Conservation (phyloP, 2,797 vertebrate species). For the Choloepus didactylus region DNA sequence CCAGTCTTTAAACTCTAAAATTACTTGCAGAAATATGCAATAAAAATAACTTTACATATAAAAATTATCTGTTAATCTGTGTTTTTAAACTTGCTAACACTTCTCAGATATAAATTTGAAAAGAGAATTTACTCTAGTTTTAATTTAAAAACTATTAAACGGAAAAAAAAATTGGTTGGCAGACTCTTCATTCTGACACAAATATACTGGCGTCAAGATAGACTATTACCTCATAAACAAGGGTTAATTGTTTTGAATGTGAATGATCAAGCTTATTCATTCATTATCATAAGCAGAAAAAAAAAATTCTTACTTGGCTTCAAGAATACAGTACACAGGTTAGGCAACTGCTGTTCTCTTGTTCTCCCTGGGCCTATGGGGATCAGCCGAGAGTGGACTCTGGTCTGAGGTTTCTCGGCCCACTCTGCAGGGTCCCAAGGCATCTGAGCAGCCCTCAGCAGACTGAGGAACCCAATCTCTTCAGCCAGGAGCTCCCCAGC, state of each 20-base stretch:
- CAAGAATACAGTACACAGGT: not conserved
- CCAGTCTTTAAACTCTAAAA: slow-evolving; percentile 38
- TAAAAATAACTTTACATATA: slow-evolving; percentile 47
- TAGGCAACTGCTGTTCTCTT: not conserved
- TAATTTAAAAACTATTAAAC: not conserved
- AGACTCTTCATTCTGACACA: slow-evolving; percentile 25
- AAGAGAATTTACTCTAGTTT: not conserved
- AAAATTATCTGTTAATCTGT: slow-evolving; percentile 48
- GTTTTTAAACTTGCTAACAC: slow-evolving; percentile 39
- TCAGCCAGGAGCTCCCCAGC: not conserved
- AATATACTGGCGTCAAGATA: not conserved
- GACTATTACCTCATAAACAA: not conserved
- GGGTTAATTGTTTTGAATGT: not conserved
- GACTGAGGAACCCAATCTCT: not conserved
- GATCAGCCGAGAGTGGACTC: not conserved
- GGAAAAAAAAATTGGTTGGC: not conserved
- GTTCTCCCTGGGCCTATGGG: not conserved
- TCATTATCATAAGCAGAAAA: not conserved
- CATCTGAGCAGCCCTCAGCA: not conserved
- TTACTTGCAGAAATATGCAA: slow-evolving; percentile 20
- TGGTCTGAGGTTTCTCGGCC: not conserved
- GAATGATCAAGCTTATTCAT: not conserved
- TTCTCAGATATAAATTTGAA: slow-evolving; percentile 14
- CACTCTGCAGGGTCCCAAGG: not conserved
- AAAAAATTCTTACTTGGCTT: not conserved